Conservation (phyloP, 2,797 vertebrate genomes). For the Darevskia mixta region DNA sequence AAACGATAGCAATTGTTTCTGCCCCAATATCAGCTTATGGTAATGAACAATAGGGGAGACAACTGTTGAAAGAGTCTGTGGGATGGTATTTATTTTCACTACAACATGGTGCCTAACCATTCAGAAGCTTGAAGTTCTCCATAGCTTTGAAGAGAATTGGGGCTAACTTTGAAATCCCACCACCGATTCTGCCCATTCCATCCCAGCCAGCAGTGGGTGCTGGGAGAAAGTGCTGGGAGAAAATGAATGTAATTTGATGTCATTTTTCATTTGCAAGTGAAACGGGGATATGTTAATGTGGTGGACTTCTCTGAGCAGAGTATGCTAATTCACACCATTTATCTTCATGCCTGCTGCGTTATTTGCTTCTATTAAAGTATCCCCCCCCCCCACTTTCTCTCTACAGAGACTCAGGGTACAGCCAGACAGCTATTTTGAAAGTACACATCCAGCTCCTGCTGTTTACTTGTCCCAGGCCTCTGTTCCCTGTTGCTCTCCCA, state of each 20-base stretch:
- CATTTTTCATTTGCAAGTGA: constrained; percentile 42
- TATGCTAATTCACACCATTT: constrained; percentile 35
- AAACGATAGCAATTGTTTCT: fast-evolving
- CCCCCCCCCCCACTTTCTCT: background rate
- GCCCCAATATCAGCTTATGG: fast-evolving
- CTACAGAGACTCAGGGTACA: background rate
- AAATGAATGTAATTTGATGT: constrained; percentile 35
- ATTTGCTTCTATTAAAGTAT: constrained; percentile 25
- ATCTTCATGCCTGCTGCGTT: constrained; percentile 27
- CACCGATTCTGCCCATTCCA: background rate
- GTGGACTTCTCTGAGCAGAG: constrained; percentile 28
- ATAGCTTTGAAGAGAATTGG: background rate
- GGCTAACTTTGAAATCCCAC: background rate
- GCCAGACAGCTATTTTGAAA: constrained; percentile 22
- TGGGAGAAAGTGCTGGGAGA: background rate
- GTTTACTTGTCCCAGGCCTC: background rate
- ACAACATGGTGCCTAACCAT: background rate
- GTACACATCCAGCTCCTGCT: background rate
- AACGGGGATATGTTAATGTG: constrained; percentile 21
- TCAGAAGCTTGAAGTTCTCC: background rate
- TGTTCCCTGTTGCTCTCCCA: background rate
- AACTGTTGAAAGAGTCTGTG: background rate
- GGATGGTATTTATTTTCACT: background rate
- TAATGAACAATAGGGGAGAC: background rate
- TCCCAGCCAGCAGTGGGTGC: constrained; percentile 24